Base-by-base conservation (phyloP, 1,140 invertebrate genomes). In the Dreissena rostriformis region DNA sequence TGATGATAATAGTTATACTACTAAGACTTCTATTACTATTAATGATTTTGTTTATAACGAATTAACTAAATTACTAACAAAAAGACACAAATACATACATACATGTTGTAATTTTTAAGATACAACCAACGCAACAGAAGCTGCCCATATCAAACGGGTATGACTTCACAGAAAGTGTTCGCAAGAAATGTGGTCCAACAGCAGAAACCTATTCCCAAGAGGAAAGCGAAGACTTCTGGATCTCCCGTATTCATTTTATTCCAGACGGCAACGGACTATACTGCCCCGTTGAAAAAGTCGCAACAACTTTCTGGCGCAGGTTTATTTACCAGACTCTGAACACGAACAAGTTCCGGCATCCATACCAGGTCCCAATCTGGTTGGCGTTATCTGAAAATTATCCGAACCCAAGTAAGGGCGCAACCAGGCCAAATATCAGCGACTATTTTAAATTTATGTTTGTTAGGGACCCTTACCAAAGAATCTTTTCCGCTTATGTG, bases 381-480 rank as follows among this genome's bases (percentile, higher is more conserved):
- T 1, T 39, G 19, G 77, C 77, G 11, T 49, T 61, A 14, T 19
- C 14, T n/a, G 55, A 29, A 49, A 39, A 71, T 1, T 8, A 70
- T n/a, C 15, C 22, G 11, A 19, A 15, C 1, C 11, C 11, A 14
- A 12, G 52, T 22, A 6, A 28, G 2, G 52, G 51, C 7, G 22
- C 52, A 29, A 55, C 22, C 4, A 17, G 24, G 28, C 12, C 15
- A 26, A n/a, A 71, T 57, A 51, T 61, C 0, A 71, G 29, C 7
- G 52, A 71, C 39, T 57, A 53, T 15, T 80, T 71, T 49, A 80
- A 39, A 53, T 80, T 80, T 71, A n/a, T 80, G 15, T 70, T 80
- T 70, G 77, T 80, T n/a, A 55, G 77, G 55, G 71, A 71, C 61
- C 77, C 77, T 51, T 80, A 53, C 39, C 39, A 66, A n/a, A 0